Percentiles rank a stretch among this genome's conserved stretches.
Conservation (phyloP, 2,113 vertebrate species). For the Myiagra hebetior region DNA sequence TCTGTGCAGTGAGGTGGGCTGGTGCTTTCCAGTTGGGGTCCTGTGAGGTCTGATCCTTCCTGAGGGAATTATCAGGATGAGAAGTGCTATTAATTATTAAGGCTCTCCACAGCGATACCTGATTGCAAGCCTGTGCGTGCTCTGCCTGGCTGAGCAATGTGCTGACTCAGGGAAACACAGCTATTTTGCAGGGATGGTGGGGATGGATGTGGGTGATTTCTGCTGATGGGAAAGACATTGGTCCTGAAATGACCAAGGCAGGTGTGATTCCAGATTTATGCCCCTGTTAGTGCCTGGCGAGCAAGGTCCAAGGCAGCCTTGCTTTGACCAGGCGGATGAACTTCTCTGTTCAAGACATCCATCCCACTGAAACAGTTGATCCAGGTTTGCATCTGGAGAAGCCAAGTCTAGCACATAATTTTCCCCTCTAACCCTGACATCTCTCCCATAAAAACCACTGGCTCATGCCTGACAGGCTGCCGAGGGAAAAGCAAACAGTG, state of each 20-base stretch:
- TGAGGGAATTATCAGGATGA: not conserved
- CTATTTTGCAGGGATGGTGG: not conserved
- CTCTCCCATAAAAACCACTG: conserved; percentile 17
- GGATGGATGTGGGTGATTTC: not conserved
- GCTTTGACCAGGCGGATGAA: not conserved
- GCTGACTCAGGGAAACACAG: not conserved
- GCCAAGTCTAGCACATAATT: not conserved
- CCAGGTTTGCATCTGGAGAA: not conserved
- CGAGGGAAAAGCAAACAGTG: not conserved
- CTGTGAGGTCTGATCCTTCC: not conserved
- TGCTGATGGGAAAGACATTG: not conserved
- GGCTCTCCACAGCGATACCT: not conserved
- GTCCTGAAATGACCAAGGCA: not conserved
- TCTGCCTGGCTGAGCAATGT: not conserved
- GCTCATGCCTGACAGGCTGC: conserved; percentile 15
- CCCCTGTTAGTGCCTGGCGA: not conserved
- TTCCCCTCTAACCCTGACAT: not conserved
- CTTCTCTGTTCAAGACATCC: not conserved
- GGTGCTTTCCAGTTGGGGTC: not conserved
- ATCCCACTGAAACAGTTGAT: not conserved
- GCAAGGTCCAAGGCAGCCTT: not conserved
- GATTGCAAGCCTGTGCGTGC: not conserved
- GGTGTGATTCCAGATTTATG: not conserved
- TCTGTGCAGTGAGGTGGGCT: not conserved
- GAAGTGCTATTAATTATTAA: conserved; percentile 48